These are phyloP conservation scores for Rhinoderma darwinii DNA, from an alignment of 2,113 vertebrate genomes.

Conservation along the genomic window DNA sequence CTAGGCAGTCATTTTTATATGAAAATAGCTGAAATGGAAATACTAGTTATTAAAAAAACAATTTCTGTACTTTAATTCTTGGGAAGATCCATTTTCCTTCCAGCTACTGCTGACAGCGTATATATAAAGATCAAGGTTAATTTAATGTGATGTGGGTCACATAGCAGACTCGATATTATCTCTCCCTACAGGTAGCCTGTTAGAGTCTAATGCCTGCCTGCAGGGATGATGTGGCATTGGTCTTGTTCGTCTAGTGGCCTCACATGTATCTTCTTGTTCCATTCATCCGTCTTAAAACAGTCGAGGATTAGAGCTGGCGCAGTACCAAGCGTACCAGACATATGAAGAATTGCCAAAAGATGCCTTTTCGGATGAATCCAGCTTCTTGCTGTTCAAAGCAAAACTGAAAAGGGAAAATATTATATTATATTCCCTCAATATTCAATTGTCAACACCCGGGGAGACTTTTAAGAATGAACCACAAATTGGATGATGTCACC, in stretches of 20 bases:
- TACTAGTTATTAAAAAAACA: not conserved
- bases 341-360: not conserved
- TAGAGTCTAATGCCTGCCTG: constrained; percentile 12
- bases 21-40: not conserved
- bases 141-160: constrained; percentile 8
- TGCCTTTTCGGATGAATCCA: not conserved
- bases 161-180: not conserved
- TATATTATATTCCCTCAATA: not conserved
- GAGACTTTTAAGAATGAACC: too few species aligned
- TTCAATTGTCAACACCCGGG: not conserved
- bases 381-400: not conserved
- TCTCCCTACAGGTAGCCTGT: constrained; percentile 19
- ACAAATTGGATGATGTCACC: too few species aligned
- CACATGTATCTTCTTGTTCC: constrained; percentile 3
- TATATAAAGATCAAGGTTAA: constrained; percentile 10
- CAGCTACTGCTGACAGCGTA: not conserved
- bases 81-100: not conserved
- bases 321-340: not conserved
- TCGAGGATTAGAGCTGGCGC: not conserved
- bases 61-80: not conserved
- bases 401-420: not conserved
- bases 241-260: not conserved
- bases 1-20: not conserved
- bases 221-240: constrained; percentile 7
- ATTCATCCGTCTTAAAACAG: not conserved